These are phyloP conservation scores for Grapholita molesta DNA, from an alignment of 1,140 invertebrate genomes.

Conservation along the genomic window DNA sequence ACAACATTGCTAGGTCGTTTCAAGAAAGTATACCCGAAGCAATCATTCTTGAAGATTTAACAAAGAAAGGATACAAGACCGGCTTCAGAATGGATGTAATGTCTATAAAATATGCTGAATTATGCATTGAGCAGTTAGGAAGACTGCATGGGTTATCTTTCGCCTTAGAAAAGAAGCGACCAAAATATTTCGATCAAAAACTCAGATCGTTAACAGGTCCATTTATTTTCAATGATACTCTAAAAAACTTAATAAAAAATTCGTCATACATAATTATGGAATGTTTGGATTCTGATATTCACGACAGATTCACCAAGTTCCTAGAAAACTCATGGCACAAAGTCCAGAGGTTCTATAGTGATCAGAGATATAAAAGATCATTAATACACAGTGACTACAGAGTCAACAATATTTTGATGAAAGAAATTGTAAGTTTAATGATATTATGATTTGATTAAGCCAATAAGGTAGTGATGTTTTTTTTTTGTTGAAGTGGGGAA, in stretches of 20 bases:
- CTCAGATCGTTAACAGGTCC: slow-evolving; percentile 26
- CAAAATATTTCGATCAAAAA: slow-evolving; percentile 43
- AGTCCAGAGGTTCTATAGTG: not conserved
- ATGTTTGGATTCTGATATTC: not conserved
- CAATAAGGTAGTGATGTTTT: no score
- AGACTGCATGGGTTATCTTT: slow-evolving; percentile 40
- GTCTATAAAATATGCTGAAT: slow-evolving; percentile 32
- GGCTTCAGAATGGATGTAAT: slow-evolving; percentile 29
- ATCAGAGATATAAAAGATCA: slow-evolving; percentile 7
- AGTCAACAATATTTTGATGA: slow-evolving; percentile 38
- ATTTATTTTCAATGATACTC: slow-evolving; percentile 25
- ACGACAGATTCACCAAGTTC: slow-evolving; percentile 16
- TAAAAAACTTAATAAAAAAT: slow-evolving; percentile 19
- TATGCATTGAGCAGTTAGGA: slow-evolving; percentile 32
- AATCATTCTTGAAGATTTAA: slow-evolving; percentile 36
- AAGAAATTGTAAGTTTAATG: slow-evolving; percentile 22
- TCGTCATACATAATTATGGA: not conserved
- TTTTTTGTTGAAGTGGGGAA: no score
- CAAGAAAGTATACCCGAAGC: slow-evolving; percentile 27
- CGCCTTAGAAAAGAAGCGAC: slow-evolving; percentile 32
- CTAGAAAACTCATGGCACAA: not conserved
- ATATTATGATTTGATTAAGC: not conserved
- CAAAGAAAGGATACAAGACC: slow-evolving; percentile 27
- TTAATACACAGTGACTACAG: slow-evolving; percentile 42
- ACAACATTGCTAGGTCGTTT: not conserved